Percentiles rank a stretch among this genome's conserved stretches.
These are phyloP conservation scores for Apantesis nais DNA, from an alignment of 2,888 invertebrate genomes.

Conservation along the genomic window DNA sequence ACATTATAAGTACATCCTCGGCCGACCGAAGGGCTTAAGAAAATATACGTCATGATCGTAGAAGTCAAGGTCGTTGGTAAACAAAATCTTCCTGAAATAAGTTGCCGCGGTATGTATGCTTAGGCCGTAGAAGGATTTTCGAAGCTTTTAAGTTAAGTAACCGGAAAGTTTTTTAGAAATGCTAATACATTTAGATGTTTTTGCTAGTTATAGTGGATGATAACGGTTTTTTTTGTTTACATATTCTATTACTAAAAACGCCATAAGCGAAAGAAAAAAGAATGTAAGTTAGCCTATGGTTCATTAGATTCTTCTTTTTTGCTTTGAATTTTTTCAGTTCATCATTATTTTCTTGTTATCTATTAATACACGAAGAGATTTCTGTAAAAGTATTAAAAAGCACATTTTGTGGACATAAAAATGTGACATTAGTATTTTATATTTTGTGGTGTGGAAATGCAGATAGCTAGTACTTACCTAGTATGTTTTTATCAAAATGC, in stretches of 20 bases:
- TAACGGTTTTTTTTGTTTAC: background rate
- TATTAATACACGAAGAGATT: too few relatives aligned
- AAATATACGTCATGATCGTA: slow-evolving; percentile 42
- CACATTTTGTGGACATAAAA: too few relatives aligned
- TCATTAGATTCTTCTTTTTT: background rate
- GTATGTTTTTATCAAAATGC: too few relatives aligned
- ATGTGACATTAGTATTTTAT: too few relatives aligned
- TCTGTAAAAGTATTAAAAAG: too few relatives aligned
- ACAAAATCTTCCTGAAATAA: slow-evolving; percentile 51
- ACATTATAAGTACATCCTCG: slow-evolving; percentile 21
- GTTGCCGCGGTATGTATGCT: slow-evolving; percentile 37
- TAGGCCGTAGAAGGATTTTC: slow-evolving; percentile 27
- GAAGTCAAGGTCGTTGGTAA: slow-evolving; percentile 53
- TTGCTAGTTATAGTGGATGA: background rate
- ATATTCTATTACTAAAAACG: background rate
- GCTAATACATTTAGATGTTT: background rate
- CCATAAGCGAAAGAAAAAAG: background rate
- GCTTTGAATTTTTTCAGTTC: too few relatives aligned
- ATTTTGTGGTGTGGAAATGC: too few relatives aligned
- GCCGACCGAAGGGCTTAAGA: slow-evolving; percentile 32
- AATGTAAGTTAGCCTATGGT: background rate
- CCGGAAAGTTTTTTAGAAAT: slow-evolving; percentile 10
- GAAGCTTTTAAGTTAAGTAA: slow-evolving; percentile 15
- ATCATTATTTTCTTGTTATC: too few relatives aligned
- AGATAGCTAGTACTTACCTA: too few relatives aligned